These are phyloP conservation scores for Manis crassicaudata DNA, from an alignment of 2,797 vertebrate species.

Conservation along the genomic window DNA sequence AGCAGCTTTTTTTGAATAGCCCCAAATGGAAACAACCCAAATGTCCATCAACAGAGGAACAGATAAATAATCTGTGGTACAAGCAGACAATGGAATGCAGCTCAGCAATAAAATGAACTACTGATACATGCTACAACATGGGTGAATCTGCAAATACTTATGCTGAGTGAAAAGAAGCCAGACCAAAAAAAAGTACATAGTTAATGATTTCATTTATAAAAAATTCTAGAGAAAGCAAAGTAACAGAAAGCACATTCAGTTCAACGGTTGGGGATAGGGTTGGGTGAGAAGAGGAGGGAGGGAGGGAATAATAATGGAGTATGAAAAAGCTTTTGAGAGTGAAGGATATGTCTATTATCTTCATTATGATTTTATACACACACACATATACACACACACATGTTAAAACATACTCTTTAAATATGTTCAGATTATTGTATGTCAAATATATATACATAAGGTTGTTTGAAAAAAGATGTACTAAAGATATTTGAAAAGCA, in stretches of 20 bases:
- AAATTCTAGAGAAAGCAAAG: not conserved
- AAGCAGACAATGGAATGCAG: not conserved
- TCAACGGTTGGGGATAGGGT: not conserved
- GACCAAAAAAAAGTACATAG: not conserved
- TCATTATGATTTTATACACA: not conserved
- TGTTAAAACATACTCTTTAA: conserved; percentile 20
- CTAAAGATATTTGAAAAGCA: not conserved
- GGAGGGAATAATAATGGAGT: not conserved
- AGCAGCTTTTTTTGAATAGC: conserved; percentile 25
- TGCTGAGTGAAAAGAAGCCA: conserved; percentile 27
- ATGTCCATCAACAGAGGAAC: conserved; percentile 24
- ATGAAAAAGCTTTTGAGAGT: not conserved
- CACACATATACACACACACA: too few relatives aligned
- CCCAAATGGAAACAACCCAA: conserved; percentile 22
- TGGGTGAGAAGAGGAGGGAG: not conserved
- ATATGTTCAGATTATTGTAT: not conserved
- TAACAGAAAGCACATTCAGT: not conserved
- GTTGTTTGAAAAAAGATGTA: conserved; percentile 14
- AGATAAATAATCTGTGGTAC: not conserved
- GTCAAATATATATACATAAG: not conserved
- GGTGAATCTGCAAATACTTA: conserved; percentile 35
- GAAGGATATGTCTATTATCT: not conserved
- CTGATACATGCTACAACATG: not conserved
- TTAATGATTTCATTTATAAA: conserved; percentile 32
- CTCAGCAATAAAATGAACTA: conserved; percentile 19